Evolutionary conservation across 2,888 invertebrate species (phyloP).

Genomic region (Parasteatoda lunata): DNA sequence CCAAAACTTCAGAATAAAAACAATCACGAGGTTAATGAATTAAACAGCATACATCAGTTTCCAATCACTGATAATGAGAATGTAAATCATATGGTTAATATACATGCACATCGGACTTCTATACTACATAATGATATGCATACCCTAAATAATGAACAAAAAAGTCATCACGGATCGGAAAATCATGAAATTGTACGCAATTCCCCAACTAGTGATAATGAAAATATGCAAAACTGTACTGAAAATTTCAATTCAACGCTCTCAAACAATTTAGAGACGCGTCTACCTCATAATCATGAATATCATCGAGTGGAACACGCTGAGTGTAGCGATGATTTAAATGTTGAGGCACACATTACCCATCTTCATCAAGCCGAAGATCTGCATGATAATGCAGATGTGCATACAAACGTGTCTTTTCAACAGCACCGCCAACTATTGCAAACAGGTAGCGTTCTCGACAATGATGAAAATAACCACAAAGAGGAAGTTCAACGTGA

Average conservation of each 20-base stretch:
- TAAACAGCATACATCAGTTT: constrained; percentile 50
- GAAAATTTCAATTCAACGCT: no score
- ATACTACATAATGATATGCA: constrained; percentile 18
- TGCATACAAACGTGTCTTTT: constrained; percentile 5
- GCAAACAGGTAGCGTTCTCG: constrained; percentile 14
- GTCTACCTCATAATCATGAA: constrained; percentile 19
- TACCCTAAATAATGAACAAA: constrained; percentile 3
- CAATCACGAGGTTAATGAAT: constrained; percentile 11
- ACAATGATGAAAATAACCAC: constrained; percentile 26
- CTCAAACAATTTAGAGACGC: not conserved
- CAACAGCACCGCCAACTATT: constrained; percentile 42
- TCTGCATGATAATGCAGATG: constrained; percentile 18
- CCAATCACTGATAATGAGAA: constrained; percentile 27
- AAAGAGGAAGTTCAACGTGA: constrained; percentile 24
- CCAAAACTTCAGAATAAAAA: not conserved
- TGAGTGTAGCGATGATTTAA: constrained; percentile 23
- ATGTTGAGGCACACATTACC: constrained; percentile 20
- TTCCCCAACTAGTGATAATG: not conserved
- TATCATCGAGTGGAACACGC: constrained; percentile 8
- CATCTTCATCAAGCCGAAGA: constrained; percentile 39
- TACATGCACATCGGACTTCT: constrained; percentile 26
- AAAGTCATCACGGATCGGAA: no score
- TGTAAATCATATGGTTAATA: constrained; percentile 31
- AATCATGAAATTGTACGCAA: constrained; percentile 23
- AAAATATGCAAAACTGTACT: no score